Percentiles rank a stretch among this genome's conserved stretches.
These are phyloP conservation scores for Pecten maximus DNA, from an alignment of 2,888 invertebrate species.

Conservation along the genomic window DNA sequence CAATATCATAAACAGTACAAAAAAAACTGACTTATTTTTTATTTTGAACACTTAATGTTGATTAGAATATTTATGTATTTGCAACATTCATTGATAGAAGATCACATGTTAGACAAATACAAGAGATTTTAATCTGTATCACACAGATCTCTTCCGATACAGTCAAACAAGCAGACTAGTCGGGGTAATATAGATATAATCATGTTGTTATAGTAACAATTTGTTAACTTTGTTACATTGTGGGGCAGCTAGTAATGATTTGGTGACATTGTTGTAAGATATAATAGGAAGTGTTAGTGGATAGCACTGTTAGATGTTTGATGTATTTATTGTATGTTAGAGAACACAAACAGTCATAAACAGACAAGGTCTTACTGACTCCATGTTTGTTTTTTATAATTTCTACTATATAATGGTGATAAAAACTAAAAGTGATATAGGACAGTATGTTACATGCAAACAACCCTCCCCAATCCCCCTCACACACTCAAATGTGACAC, in stretches of 20 bases:
- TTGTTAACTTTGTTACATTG: not conserved
- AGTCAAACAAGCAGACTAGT: too few species aligned
- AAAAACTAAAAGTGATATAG: not conserved
- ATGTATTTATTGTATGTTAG: not conserved
- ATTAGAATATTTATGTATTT: too few species aligned
- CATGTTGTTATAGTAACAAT: not conserved
- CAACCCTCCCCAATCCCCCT: not conserved
- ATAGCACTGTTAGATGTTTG: not conserved
- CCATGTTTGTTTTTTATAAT: not conserved
- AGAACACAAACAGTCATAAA: not conserved
- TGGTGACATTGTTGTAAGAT: not conserved
- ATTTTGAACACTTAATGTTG: too few species aligned
- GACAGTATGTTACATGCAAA: not conserved
- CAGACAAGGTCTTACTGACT: not conserved
- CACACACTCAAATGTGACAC: too few species aligned
- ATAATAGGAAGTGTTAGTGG: not conserved
- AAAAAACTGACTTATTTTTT: too few species aligned
- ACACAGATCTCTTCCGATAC: too few species aligned
- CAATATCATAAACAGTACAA: too few species aligned
- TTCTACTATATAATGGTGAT: not conserved
- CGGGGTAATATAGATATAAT: too few species aligned
- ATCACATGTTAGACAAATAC: too few species aligned
- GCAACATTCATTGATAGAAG: too few species aligned
- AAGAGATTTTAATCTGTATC: too few species aligned
- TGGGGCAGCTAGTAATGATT: not conserved